Conservation (phyloP, 2,888 invertebrate genomes). For the Dryocosmus kuriphilus region DNA sequence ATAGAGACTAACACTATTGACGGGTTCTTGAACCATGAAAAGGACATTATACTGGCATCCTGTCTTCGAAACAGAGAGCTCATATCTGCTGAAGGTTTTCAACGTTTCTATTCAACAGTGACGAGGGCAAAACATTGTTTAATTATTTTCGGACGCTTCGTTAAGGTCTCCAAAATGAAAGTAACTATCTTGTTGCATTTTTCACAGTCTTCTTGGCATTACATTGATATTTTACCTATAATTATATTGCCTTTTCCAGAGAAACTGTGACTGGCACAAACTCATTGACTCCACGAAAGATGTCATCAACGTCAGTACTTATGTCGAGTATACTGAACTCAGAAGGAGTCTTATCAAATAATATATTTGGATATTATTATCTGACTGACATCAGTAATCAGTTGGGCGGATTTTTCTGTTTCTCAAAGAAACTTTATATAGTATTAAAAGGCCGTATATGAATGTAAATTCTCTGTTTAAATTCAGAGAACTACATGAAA, state of each 20-base stretch:
- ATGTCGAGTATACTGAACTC: neutral
- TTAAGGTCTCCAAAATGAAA: neutral
- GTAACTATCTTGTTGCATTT: neutral
- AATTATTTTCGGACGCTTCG: constrained; percentile 10
- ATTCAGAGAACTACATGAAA: too few relatives aligned
- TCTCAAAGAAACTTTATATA: neutral
- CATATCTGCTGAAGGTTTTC: neutral
- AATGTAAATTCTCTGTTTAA: too few relatives aligned
- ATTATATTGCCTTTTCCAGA: neutral
- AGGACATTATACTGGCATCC: constrained; percentile 1
- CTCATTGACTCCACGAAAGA: neutral
- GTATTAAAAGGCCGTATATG: too few relatives aligned
- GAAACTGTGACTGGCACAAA: neutral
- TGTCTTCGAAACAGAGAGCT: constrained; percentile 19
- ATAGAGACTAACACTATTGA: constrained; percentile 2
- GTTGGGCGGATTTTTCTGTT: neutral
- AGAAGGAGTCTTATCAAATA: constrained; percentile 1
- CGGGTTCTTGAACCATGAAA: neutral
- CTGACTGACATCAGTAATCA: neutral
- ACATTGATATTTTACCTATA: neutral
- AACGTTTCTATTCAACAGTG: neutral
- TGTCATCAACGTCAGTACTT: neutral
- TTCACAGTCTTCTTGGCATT: neutral
- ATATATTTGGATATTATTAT: neutral
- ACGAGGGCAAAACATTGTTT: neutral